Percentiles rank a stretch among this genome's conserved stretches.
Evolutionary conservation across 2,797 vertebrate genomes (phyloP).

Genomic region (Mormyrus proboscirostris): DNA sequence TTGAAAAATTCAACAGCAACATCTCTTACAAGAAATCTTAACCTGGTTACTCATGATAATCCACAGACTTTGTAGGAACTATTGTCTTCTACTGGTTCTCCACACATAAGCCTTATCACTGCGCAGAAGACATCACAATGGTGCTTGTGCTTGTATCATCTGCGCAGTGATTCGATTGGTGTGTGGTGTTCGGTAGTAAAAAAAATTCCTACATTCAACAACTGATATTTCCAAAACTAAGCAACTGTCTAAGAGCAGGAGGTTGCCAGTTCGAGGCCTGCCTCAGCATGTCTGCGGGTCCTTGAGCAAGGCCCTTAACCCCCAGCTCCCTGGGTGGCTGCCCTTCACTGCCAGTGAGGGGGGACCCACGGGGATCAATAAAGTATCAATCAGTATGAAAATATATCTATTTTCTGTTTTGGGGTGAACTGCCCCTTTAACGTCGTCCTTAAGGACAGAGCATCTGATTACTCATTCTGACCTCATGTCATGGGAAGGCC

Average conservation of each 20-base stretch:
- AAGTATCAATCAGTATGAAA: neutral
- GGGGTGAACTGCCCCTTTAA: neutral
- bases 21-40: neutral
- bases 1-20: neutral
- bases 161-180: neutral
- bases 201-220: neutral
- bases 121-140: neutral
- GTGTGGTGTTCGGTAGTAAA: neutral
- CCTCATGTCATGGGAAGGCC: constrained; percentile 50
- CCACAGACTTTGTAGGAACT: neutral
- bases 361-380: neutral
- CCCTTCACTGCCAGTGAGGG: neutral
- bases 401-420: neutral
- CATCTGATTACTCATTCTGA: neutral
- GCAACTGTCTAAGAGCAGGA: neutral
- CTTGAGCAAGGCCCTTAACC: neutral
- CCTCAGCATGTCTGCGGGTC: neutral
- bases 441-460: neutral
- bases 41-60: neutral
- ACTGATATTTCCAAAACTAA: neutral
- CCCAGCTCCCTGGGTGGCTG: neutral
- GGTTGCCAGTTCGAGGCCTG: neutral
- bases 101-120: neutral
- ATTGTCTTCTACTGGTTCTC: neutral
- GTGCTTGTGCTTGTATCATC: neutral